Evolutionary conservation across 1,140 invertebrate genomes (phyloP), one percentile per base, ranked within the genome.

Genomic region (Drosophila navojoa): DNA sequence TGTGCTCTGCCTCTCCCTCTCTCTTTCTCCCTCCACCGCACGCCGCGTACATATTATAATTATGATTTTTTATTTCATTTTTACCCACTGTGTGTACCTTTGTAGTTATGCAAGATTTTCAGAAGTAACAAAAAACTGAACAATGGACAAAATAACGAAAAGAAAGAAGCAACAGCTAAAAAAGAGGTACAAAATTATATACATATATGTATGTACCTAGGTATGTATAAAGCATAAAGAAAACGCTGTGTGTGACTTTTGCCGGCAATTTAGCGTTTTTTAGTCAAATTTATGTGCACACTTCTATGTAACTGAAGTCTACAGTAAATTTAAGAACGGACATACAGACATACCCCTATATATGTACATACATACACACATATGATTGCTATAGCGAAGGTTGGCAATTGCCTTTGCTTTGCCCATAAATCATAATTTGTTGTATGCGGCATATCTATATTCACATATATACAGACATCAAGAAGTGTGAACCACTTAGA

Each of bases 221-320:
- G 4, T 27, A 4, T 27, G 4, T 27, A 29, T 29, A 45, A 68
- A 3, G 35, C 13, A 38, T 38, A 38, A 38, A 32, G 32, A 74
- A 76, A 76, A 42, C 47, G 72, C 72, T 75, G 68, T 76, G 55
- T 75, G 68, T 76, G 72, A 76, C 68, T 71, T 76, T 75, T 71
- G 60, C 60, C 47, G 60, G 59, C 59, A 64, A 55, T 58, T 70
- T 38, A 52, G 35, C 35, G 35, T 32, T 47, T 52, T 71, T 75
- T 71, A 45, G 59, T 61, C 67, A 63, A 50, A 75, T 60, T 75
- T 63, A 58, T 19, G 47, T 60, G 29, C 55, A 52, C 45, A 67
- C 22, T 53, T 53, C 52, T 53, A 53, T 53, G 52, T 53, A 57
- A 50, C 29, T 22, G 45, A 15, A 62, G 38, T 44, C 32, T 60